Evolutionary conservation across 2,113 vertebrate genomes (phyloP).

Genomic region (Alethe castanea): DNA sequence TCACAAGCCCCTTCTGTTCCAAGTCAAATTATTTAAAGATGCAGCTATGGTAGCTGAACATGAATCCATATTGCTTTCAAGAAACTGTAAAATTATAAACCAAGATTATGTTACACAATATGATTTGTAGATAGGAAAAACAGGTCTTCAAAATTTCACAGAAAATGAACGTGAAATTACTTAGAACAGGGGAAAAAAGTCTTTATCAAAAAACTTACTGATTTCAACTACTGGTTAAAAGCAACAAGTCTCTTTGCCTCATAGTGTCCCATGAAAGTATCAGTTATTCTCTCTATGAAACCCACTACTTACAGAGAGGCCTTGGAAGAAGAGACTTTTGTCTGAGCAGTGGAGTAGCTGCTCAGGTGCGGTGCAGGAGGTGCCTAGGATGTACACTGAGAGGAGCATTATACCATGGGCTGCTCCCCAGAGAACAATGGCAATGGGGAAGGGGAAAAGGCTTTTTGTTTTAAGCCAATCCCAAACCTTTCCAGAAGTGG

Average conservation of each 20-base stretch:
- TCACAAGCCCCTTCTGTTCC: neutral
- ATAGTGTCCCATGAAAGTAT: neutral
- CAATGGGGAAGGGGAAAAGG: neutral
- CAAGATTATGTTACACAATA: neutral
- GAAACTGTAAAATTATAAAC: neutral
- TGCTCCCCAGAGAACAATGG: neutral
- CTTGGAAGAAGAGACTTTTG: neutral
- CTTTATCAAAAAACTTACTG: neutral
- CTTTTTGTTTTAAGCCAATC: neutral
- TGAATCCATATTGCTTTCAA: neutral
- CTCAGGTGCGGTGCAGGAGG: neutral
- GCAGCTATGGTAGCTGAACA: neutral
- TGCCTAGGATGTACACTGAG: neutral
- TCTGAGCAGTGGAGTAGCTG: neutral
- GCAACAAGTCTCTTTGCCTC: neutral
- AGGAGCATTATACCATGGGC: rapidly evolving
- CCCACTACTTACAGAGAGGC: neutral
- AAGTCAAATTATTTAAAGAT: neutral
- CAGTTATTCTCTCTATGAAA: neutral
- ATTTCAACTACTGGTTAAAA: neutral
- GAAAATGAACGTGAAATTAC: neutral
- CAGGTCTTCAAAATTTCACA: neutral
- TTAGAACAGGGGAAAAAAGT: neutral
- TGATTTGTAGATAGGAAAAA: neutral
- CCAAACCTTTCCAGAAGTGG: neutral